phyloP scores from a whole-genome alignment of 1,140 invertebrate species.

The Muscidifurax raptorellus region DNA sequence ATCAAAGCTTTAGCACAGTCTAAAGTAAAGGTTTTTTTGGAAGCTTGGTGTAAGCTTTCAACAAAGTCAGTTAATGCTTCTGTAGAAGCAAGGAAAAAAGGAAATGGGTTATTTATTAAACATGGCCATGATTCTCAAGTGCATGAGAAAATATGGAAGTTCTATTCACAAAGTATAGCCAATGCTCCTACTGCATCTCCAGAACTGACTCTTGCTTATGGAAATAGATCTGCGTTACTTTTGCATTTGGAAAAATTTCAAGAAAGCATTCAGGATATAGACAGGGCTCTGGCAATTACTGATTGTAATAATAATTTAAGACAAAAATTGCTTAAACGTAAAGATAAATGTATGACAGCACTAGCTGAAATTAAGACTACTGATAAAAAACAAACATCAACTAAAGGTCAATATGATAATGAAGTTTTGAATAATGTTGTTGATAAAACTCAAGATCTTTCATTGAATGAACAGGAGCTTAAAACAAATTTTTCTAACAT shows the following conservation, averaged over 20 bases:
- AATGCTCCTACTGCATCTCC: constrained; percentile 8
- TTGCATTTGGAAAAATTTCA: constrained; percentile 14
- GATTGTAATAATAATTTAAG: neutral
- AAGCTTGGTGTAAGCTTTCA: neutral
- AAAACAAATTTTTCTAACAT: neutral
- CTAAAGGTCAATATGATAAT: too few relatives aligned
- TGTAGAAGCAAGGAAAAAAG: neutral
- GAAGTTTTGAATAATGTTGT: too few relatives aligned
- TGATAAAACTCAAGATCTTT: neutral
- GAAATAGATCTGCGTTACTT: constrained; percentile 37
- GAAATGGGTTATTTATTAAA: constrained; percentile 9
- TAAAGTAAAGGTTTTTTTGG: neutral
- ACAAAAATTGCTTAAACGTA: constrained; percentile 20
- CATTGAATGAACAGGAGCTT: neutral
- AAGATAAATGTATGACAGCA: constrained; percentile 6
- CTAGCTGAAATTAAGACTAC: neutral
- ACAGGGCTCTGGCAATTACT: constrained; percentile 20
- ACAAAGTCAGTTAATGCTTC: neutral
- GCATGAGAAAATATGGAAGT: neutral
- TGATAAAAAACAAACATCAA: too few relatives aligned
- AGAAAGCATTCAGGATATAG: constrained; percentile 23
- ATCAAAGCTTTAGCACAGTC: neutral
- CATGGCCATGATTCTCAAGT: neutral
- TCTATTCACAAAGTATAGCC: constrained; percentile 40
- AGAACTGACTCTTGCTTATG: constrained; percentile 12